Evolutionary conservation across 2,113 vertebrate genomes (phyloP).

Genomic region (Sciurus niger): DNA sequence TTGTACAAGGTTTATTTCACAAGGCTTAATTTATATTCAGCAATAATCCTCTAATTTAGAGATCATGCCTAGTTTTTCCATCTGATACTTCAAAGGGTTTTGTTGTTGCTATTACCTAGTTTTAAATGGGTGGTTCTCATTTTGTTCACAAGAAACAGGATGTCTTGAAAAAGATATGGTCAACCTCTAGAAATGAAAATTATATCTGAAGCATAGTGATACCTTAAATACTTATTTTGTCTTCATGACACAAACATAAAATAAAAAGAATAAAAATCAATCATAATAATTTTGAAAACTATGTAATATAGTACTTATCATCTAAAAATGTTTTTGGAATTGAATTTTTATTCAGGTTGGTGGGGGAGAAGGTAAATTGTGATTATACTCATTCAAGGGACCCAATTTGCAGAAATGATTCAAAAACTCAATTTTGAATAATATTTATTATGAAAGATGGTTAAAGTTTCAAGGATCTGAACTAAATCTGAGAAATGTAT

Average conservation of each 20-base stretch:
- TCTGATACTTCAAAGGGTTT: conserved; percentile 47
- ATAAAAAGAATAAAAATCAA: background rate
- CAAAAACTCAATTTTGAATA: background rate
- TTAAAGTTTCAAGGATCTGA: background rate
- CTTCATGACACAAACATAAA: background rate
- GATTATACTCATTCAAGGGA: background rate
- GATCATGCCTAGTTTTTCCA: too few species aligned
- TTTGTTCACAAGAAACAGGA: background rate
- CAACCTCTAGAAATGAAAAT: background rate
- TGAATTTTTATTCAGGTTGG: background rate
- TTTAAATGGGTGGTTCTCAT: conserved; percentile 25
- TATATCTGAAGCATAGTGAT: background rate
- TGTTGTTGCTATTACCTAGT: background rate
- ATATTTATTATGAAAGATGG: background rate
- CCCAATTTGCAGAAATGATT: background rate
- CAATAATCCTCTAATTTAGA: too few species aligned
- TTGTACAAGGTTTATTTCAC: too few species aligned
- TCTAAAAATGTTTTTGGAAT: background rate
- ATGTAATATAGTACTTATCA: background rate
- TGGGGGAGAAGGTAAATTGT: too few species aligned
- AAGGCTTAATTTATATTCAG: too few species aligned
- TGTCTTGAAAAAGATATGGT: background rate
- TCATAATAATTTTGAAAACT: background rate
- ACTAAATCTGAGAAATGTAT: background rate
- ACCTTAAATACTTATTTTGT: background rate